Base-by-base conservation (phyloP, 2,797 vertebrate genomes). In the Benthosema pterotum region DNA sequence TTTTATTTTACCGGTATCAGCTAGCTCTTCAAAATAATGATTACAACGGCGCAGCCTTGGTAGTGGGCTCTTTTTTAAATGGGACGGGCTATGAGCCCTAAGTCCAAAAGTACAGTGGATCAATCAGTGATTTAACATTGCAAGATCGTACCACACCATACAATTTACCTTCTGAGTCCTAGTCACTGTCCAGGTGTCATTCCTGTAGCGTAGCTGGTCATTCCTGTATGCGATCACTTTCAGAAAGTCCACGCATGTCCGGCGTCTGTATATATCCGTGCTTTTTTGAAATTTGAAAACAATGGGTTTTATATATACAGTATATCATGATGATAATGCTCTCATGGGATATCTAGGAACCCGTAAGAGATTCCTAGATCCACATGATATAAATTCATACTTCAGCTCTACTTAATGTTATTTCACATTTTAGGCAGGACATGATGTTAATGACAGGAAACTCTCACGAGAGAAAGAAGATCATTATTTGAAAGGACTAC, bases 131-230 rank as follows among this genome's bases (percentile, higher is more conserved):
- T 42, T 16, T 1, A 8, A 49, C 7, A 11, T 12, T 42, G n/a
- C 49, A 42, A n/a, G n/a, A n/a, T n/a, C n/a, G n/a, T n/a, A n/a
- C 2, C 0, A 18, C 0, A 0, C 52, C 50, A 2, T 13, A 18
- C 11, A 3, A 11, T 63, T 58, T 69, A 84, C 88, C 86, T 85
- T 87, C 42, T 90, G 87, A 17, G 52, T 80, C 69, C 49, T 76
- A 19, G 80, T 84, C 1, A 77, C 3, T 0, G 0, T 47, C 49
- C n/a, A n/a, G n/a, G n/a, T n/a, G n/a, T 75, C 71, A 42, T 80
- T 83, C 52, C 60, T 77, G 60, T 62, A 54, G 52, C 88, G 28
- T n/a, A 88, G 19, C 58, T 88, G 86, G 75, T 88, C 57, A 88
- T 69, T 18, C 79, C 65, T 62, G 60, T 75, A 81, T 0, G 71